These are phyloP conservation scores for Octomys mimax DNA, from an alignment of 2,797 vertebrate species.

Conservation along the genomic window DNA sequence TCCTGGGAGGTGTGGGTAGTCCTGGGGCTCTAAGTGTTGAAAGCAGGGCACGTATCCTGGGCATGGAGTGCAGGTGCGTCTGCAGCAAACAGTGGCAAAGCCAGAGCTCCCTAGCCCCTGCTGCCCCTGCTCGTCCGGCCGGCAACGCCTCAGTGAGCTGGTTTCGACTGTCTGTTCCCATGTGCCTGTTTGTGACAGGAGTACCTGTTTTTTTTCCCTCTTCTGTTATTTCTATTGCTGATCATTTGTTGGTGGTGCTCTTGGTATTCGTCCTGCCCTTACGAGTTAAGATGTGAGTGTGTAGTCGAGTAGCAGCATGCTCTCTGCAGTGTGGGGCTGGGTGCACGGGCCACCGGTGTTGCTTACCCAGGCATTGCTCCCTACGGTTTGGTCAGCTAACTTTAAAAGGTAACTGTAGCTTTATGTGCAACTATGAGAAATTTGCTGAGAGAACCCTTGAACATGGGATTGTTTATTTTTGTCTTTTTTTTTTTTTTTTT, in stretches of 20 bases:
- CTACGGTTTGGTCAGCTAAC: not conserved
- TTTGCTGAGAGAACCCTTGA: not conserved
- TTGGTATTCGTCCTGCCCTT: conserved; percentile 40
- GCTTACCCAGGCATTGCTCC: conserved; percentile 24
- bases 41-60: not conserved
- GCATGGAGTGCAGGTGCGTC: not conserved
- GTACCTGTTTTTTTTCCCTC: not conserved
- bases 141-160: not conserved
- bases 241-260: conserved; percentile 1
- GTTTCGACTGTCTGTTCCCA: not conserved
- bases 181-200: not conserved
- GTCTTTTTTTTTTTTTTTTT: too few species aligned
- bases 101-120: too few species aligned
- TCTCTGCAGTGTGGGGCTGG: too few species aligned
- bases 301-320: not conserved
- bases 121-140: not conserved
- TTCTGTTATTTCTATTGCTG: not conserved
- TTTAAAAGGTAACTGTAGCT: conserved; percentile 25
- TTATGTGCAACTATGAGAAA: conserved; percentile 29
- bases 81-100: not conserved
- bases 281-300: not conserved
- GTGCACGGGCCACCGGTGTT: not conserved
- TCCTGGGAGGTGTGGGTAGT: not conserved
- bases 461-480: not conserved
- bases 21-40: not conserved